Evolutionary conservation across 1,140 invertebrate genomes (phyloP).

Genomic region (Eumeta japonica): DNA sequence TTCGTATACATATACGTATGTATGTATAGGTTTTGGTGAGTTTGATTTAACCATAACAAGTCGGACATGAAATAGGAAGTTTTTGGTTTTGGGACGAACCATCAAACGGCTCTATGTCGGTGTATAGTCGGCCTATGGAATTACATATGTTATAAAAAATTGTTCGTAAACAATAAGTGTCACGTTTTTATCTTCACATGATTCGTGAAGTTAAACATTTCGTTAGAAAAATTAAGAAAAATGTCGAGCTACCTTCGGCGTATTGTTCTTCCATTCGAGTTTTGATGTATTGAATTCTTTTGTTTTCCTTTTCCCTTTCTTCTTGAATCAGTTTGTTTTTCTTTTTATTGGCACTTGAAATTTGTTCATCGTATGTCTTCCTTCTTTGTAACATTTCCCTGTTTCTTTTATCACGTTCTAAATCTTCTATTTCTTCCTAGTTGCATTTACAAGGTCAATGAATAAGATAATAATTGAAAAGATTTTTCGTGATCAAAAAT

Average conservation of each 20-base stretch:
- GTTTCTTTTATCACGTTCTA: conserved; percentile 18
- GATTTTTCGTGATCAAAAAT: neutral
- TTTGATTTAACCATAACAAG: too few species aligned
- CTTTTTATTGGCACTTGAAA: conserved; percentile 34
- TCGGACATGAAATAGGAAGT: too few species aligned
- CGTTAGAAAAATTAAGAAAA: too few species aligned
- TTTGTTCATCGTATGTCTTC: conserved; percentile 37
- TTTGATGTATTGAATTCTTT: conserved; percentile 31
- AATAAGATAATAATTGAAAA: neutral
- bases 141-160: too few species aligned
- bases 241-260: conserved; percentile 37
- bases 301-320: conserved; percentile 38
- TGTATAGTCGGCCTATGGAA: too few species aligned
- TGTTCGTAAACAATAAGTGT: neutral
- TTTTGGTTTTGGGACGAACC: too few species aligned
- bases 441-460: too few species aligned
- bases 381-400: conserved; percentile 34
- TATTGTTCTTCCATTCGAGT: conserved; percentile 45
- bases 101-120: too few species aligned
- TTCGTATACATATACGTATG: too few species aligned
- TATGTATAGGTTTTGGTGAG: too few species aligned
- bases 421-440: conserved; percentile 31
- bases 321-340: conserved; percentile 21
- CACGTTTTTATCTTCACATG: too few species aligned
- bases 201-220: too few species aligned